These are phyloP conservation scores for Alectura lathami DNA, from an alignment of 2,113 vertebrate genomes.

Conservation along the genomic window DNA sequence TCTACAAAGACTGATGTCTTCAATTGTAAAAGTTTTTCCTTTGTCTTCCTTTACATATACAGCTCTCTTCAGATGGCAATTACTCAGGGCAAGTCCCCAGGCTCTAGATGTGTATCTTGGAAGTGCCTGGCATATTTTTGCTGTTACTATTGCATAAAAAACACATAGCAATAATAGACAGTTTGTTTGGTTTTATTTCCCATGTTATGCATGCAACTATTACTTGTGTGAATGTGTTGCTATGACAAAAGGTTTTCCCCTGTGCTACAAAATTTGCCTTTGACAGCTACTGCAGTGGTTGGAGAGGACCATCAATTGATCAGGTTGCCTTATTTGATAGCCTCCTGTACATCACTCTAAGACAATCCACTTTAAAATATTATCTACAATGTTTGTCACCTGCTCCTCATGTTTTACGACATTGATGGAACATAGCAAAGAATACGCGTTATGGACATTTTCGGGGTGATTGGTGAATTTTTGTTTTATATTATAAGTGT, in stretches of 20 bases:
- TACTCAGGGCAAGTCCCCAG: not conserved
- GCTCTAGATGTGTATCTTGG: not conserved
- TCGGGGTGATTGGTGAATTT: not conserved
- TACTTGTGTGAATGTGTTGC: not conserved
- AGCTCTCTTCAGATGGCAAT: not conserved
- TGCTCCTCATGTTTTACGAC: not conserved
- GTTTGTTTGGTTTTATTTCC: slow-evolving; percentile 36
- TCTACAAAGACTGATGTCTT: slow-evolving; percentile 9
- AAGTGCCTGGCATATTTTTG: slow-evolving; percentile 19
- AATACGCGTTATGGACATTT: not conserved
- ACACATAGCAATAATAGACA: not conserved
- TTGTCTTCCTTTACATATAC: not conserved
- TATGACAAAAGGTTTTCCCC: slow-evolving; percentile 34
- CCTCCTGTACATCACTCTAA: not conserved
- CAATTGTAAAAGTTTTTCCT: slow-evolving; percentile 29
- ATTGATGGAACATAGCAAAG: not conserved
- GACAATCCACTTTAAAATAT: not conserved
- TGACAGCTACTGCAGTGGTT: not conserved
- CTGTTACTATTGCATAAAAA: slow-evolving; percentile 3
- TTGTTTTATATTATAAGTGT: not conserved
- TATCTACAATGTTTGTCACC: slow-evolving; percentile 5
- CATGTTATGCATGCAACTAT: not conserved
- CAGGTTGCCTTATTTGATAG: slow-evolving; percentile 29
- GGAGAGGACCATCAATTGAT: slow-evolving; percentile 2
- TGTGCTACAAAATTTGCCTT: slow-evolving; percentile 10